A percentile compares a stretch with the other conserved stretches of the same genome.
Conservation (phyloP, 2,888 invertebrate species). For the Nematopogon swammerdamellus region DNA sequence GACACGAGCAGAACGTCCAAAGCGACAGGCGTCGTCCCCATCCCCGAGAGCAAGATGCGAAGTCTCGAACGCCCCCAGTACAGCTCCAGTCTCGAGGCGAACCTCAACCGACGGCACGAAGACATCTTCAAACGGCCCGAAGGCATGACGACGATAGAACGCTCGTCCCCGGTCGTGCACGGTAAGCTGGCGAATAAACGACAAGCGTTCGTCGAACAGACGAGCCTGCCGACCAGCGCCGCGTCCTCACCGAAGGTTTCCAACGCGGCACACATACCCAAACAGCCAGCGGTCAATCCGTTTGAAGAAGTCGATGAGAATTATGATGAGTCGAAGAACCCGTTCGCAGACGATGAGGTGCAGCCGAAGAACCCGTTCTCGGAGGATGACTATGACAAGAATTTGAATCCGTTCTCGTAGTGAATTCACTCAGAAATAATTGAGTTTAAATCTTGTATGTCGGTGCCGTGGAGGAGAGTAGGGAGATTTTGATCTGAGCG, state of each 20-base stretch:
- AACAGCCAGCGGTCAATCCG: conserved; percentile 27
- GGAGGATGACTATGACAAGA: conserved; percentile 69
- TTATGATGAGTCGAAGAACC: conserved; percentile 63
- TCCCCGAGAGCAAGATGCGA: conserved; percentile 58
- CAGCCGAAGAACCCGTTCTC: conserved; percentile 44
- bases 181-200: conserved; percentile 6
- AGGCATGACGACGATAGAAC: too few species aligned
- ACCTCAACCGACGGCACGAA: conserved; percentile 33
- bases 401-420: conserved; percentile 68
- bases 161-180: neutral
- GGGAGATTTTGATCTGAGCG: too few species aligned
- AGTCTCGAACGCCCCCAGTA: conserved; percentile 50
- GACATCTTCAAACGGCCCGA: neutral
- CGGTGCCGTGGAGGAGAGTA: too few species aligned
- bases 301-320: conserved; percentile 34
- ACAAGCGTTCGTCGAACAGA: conserved; percentile 7
- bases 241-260: conserved; percentile 23
- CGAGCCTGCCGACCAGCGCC: conserved; percentile 15
- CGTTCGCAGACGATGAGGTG: conserved; percentile 57
- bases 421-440: too few species aligned
- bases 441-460: too few species aligned
- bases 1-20: conserved; percentile 30
- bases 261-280: conserved; percentile 20
- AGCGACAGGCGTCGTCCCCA: conserved; percentile 41
- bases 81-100: conserved; percentile 60